phyloP scores from a whole-genome alignment of 1,140 invertebrate species.

The Leptoteleia sp. region DNA sequence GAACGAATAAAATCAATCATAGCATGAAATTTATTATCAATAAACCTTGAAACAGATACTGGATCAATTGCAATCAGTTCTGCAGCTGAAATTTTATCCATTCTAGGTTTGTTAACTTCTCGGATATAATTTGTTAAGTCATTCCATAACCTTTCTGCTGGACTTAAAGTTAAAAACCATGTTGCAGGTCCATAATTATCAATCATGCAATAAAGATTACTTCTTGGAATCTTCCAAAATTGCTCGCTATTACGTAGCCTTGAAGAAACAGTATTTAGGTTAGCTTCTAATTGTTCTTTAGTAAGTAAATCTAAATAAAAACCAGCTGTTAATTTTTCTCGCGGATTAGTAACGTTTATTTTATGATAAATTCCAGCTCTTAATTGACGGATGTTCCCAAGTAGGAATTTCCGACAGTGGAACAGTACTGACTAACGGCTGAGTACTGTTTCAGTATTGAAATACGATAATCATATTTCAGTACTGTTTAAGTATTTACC shows the following conservation, averaged over 20 bases:
- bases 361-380: constrained; percentile 70
- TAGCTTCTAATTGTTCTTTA: constrained; percentile 56
- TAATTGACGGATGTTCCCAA: constrained; percentile 67
- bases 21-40: constrained; percentile 70
- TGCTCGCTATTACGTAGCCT: constrained; percentile 62
- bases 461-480: no score
- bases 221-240: constrained; percentile 63
- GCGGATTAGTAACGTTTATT: constrained; percentile 66
- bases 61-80: constrained; percentile 68
- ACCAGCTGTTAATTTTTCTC: constrained; percentile 57
- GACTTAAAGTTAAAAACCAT: constrained; percentile 74
- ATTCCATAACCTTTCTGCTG: constrained; percentile 58
- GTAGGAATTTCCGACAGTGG: no score
- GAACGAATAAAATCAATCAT: constrained; percentile 72
- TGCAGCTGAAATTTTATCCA: constrained; percentile 33
- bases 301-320: constrained; percentile 64
- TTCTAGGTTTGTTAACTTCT: constrained; percentile 63
- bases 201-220: constrained; percentile 68
- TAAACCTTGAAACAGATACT: constrained; percentile 68
- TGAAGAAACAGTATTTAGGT: constrained; percentile 67
- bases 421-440: no score
- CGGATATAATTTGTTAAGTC: constrained; percentile 71
- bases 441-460: no score
- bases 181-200: constrained; percentile 71
- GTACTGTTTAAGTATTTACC: no score